A percentile compares a stretch with the other conserved stretches of the same genome.
Conservation (phyloP, 2,888 invertebrate species). For the Drosophila colorata region DNA sequence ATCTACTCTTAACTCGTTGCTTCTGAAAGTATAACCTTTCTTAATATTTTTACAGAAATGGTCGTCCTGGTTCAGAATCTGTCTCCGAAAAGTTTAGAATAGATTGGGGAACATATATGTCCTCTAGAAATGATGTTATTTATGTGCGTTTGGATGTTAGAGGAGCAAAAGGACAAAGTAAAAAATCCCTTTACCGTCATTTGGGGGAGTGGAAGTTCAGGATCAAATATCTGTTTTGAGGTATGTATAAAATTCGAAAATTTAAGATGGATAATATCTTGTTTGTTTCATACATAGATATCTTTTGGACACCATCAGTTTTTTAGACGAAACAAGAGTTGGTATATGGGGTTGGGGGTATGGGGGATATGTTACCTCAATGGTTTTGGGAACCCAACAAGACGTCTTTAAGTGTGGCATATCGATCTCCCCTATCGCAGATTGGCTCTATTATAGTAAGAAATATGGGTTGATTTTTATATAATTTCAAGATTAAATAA, state of each 20-base stretch:
- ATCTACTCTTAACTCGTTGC: too few species aligned
- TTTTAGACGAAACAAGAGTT: conserved; percentile 93
- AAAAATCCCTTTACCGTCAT: conserved; percentile 91
- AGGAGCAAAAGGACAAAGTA: conserved; percentile 93
- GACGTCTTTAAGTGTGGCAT: conserved; percentile 96
- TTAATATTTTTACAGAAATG: conserved; percentile 89
- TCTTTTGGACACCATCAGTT: conserved; percentile 92
- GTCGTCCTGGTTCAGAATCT: conserved; percentile 95
- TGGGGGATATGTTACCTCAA: conserved; percentile 96
- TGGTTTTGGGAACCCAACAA: conserved; percentile 94
- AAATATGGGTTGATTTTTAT: neutral
- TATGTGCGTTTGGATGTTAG: conserved; percentile 96
- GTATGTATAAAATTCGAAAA: conserved; percentile 77
- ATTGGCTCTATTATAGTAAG: conserved; percentile 98
- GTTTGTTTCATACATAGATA: conserved; percentile 86
- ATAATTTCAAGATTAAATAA: neutral
- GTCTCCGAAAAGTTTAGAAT: conserved; percentile 95
- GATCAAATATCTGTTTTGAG: conserved; percentile 95
- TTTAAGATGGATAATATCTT: neutral
- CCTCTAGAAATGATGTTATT: conserved; percentile 95
- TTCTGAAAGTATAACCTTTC: too few species aligned
- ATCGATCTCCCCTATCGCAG: conserved; percentile 97
- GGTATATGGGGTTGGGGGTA: conserved; percentile 99
- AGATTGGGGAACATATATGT: conserved; percentile 97
- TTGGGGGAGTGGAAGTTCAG: conserved; percentile 96